Conservation (phyloP, 2,888 invertebrate genomes). For the Phengaris arion region DNA sequence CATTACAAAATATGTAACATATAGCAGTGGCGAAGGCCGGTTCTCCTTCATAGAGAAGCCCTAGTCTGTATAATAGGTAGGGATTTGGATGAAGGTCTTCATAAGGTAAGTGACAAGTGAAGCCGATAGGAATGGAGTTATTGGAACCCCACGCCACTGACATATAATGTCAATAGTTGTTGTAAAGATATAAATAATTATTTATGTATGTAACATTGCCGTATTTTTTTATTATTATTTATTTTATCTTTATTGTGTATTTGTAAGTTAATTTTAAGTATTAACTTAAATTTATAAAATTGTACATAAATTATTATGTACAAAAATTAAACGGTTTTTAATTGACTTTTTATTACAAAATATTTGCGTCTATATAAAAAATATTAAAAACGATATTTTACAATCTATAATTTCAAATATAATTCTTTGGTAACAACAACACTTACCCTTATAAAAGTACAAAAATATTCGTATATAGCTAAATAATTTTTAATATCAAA, state of each 20-base stretch:
- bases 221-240: neutral
- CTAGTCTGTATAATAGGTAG: too few species aligned
- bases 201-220: neutral
- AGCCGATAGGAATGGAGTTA: too few species aligned
- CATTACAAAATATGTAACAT: constrained; percentile 11
- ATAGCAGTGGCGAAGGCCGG: neutral
- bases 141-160: too few species aligned
- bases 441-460: neutral
- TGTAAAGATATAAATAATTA: neutral
- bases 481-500: neutral
- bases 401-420: neutral
- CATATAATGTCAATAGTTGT: neutral
- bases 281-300: too few species aligned
- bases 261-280: constrained; percentile 8
- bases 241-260: neutral
- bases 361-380: neutral
- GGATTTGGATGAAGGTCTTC: too few species aligned
- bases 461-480: neutral
- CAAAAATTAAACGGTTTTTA: neutral
- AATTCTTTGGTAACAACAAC: constrained; percentile 5
- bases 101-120: too few species aligned
- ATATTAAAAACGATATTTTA: neutral
- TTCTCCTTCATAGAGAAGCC: too few species aligned
- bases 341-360: neutral
- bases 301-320: too few species aligned